Base-by-base conservation (phyloP, 2,888 invertebrate species). In the Homarus gammarus region DNA sequence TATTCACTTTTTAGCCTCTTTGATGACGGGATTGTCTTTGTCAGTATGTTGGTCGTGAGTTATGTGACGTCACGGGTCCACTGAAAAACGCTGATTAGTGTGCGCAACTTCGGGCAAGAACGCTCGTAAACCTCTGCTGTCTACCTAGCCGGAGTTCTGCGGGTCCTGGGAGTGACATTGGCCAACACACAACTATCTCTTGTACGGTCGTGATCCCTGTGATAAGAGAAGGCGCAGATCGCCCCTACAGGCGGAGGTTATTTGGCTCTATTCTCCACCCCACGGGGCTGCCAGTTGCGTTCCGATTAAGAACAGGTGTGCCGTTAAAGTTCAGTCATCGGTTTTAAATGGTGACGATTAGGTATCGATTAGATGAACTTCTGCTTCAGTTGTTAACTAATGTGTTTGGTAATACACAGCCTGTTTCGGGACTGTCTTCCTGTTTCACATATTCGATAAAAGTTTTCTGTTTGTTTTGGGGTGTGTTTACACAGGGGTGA, bases 71-170 rank as follows among this genome's bases (percentile, higher is more conserved):
- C 87, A 87, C 51, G 82, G 82, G 33, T 38, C 72, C 61, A 18
- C n/a, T 31, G 73, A 73, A 87, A 87, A 82, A 87, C 56, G 38
- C 70, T 87, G 81, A 87, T 87, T 87, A 82, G 87, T 87, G 87
- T n/a, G 87, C 40, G 40, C 81, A 87, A 87, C 72, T 87, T 68
- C 38, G 81, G 73, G 40, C 75, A 87, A 82, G 87, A 87, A 82
- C 64, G 36, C 82, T 87, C 82, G 61, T 82, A 87, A 87, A 87
- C 87, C 64, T 38, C 33, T 12, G n/a, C 56, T n/a, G 73, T 73
- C 79, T 73, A 61, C 87, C 81, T 56, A 27, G 77, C 56, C 31
- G 33, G 72, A 44, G 22, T 31, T 12, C 38, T 56, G 40, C 73
- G 31, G 31, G 40, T 38, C 31, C 38, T 51, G 31, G 12, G 49